Percentiles rank a stretch among this genome's conserved stretches.
These are phyloP conservation scores for Listrodromus nycthemerus DNA, from an alignment of 2,888 invertebrate genomes.

Conservation along the genomic window DNA sequence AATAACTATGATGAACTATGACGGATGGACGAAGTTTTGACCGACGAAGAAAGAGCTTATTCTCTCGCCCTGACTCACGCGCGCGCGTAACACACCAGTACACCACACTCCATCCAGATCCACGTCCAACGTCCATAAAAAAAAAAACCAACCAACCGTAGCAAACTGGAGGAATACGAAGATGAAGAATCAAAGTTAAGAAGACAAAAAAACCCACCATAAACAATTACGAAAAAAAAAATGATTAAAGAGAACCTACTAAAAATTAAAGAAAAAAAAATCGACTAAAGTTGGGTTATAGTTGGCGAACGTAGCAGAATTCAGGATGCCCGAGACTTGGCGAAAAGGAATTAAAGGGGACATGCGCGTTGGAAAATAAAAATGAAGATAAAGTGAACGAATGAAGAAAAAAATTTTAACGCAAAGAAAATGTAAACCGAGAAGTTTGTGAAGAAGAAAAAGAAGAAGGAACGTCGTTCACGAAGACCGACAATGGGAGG, in stretches of 20 bases:
- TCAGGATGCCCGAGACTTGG: slow-evolving; percentile 67
- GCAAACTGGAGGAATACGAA: slow-evolving; percentile 50
- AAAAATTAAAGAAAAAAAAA: slow-evolving; percentile 55
- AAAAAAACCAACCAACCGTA: slow-evolving; percentile 61
- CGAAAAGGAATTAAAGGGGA: slow-evolving; percentile 51
- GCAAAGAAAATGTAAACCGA: slow-evolving; percentile 15
- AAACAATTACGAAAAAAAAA: slow-evolving; percentile 35
- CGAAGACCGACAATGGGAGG: slow-evolving; percentile 61
- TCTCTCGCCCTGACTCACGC: slow-evolving; percentile 75
- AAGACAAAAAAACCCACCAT: slow-evolving; percentile 29
- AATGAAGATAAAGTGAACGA: not conserved
- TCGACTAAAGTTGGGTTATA: slow-evolving; percentile 71
- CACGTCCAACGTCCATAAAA: slow-evolving; percentile 82
- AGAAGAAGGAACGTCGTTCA: slow-evolving; percentile 37
- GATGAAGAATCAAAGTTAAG: slow-evolving; percentile 57
- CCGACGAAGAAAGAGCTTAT: slow-evolving; percentile 71
- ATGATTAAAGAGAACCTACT: slow-evolving; percentile 44
- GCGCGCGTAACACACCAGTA: slow-evolving; percentile 77
- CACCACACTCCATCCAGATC: slow-evolving; percentile 84
- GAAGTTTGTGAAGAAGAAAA: not conserved
- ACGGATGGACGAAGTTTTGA: slow-evolving; percentile 44
- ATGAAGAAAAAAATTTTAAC: slow-evolving; percentile 2
- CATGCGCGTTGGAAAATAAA: slow-evolving; percentile 18
- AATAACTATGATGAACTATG: slow-evolving; percentile 13
- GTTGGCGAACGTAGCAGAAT: slow-evolving; percentile 66